Base-by-base conservation (phyloP, 2,113 vertebrate species). In the Pardalotus punctatus region DNA sequence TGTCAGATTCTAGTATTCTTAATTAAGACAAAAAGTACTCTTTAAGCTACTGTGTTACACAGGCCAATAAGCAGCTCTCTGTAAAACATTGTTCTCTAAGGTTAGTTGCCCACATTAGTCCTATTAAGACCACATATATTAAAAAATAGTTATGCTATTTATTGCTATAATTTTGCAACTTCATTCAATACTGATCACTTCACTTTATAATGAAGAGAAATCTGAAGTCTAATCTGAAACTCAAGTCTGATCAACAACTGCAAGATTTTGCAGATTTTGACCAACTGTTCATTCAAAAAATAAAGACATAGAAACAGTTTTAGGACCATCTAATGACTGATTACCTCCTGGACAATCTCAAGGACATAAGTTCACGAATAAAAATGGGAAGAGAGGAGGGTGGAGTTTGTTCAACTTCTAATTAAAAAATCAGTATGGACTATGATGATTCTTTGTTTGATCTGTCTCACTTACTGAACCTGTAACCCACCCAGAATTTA, bases 71-170 rank as follows among this genome's bases (percentile, higher is more conserved):
- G 58, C 96, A 97, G 80, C 67, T 96, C 85, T 97, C 92, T 88
- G 36, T 90, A 86, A 78, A 93, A 90, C 65, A 93, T 85, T 90
- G 82, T 86, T 96, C 88, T 96, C 96, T 85, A 95, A 96, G 89
- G 91, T 90, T 87, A 97, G 93, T 80, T 96, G 95, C 96, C 96
- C 90, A 95, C 91, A 94, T 89, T 92, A 95, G 85, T 78, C 70
- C 77, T 54, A 96, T 62, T 47, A 94, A 93, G 80, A 61, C 17
- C 72, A 72, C 45, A 66, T 60, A 60, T 81, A 72, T 56, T 62
- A 38, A 73, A 88, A 85, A 70, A 72, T 28, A 56, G 17, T 45
- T 88, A 79, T 54, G n/a, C 78, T 97, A 94, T n/a, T 94, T 57
- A 91, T 76, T 81, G 78, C 29, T 88, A 53, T 40, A 77, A 72